Base-by-base conservation (phyloP, 2,888 invertebrate genomes). In the Sphinx pinastri region DNA sequence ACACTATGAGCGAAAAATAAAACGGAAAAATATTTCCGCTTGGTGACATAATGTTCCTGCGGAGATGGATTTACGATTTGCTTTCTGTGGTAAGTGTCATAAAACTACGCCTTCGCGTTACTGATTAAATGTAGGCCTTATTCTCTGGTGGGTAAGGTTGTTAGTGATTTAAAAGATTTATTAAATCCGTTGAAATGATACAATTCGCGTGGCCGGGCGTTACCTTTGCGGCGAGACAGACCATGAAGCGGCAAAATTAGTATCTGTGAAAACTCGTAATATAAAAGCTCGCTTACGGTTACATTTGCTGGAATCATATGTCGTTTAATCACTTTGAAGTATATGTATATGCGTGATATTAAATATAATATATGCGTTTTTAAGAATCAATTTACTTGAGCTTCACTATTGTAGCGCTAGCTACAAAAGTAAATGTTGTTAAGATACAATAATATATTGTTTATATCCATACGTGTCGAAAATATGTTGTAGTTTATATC, bases 31-130 rank as follows among this genome's bases (percentile, higher is more conserved):
- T 75, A 77, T 81, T 81, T 81, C 83, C 81, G 79, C 80, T 77
- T 74, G 76, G 82, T 85, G 83, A 85, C 83, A 85, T 85, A 86
- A 88, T 83, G 82, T 77, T 83, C 81, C 74, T 73, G 72, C 76
- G 74, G 76, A 77, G 77, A 83, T 77, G 79, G 82, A 85, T 87
- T 86, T 85, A 87, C 83, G 86, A 86, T 85, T 87, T 87, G 85
- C 85, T 86, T 83, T 87, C 81, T 82, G 87, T 77, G 83, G 86
- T 86, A 85, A 84, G 81, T 82, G 86, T 84, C 80, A 84, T 83
- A 85, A 84, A 85, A 84, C 76, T 81, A 73, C 71, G 74, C 76
- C 75, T 73, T 74, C 75, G 71, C 25, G 2, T 14, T 69, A 45
- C 25, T 19, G 6, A 60, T 45, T 38, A 59, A 77, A 71, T 75